A percentile compares a stretch with the other conserved stretches of the same genome.
phyloP scores from a whole-genome alignment of 1,140 invertebrate genomes.

The Andrena cerasifolii region DNA sequence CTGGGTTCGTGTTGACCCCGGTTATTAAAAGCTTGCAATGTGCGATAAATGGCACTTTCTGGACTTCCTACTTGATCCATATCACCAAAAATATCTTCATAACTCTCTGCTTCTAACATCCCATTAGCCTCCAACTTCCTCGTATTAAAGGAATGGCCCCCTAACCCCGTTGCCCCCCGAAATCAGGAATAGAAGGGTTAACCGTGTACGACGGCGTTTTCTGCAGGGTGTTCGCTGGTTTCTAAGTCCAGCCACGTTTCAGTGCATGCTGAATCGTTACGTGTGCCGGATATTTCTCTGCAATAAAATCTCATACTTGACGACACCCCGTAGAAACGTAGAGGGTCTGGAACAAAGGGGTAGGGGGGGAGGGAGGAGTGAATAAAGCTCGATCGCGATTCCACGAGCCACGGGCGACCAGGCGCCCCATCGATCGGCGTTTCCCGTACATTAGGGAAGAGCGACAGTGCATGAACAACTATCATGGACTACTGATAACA shows the following conservation, averaged over 20 bases:
- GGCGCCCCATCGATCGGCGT: slow-evolving; percentile 59
- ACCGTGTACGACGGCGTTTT: slow-evolving; percentile 11
- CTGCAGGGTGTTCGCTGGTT: slow-evolving; percentile 8
- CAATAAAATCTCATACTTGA: slow-evolving; percentile 57
- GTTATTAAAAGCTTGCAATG: too few relatives aligned
- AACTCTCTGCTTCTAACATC: too few relatives aligned
- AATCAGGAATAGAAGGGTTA: slow-evolving; percentile 19
- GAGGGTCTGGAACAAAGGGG: background rate
- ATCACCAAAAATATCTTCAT: too few relatives aligned
- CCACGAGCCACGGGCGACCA: slow-evolving; percentile 28
- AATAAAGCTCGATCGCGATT: slow-evolving; percentile 8
- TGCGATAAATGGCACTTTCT: too few relatives aligned
- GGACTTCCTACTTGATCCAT: too few relatives aligned
- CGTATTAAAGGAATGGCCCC: too few relatives aligned
- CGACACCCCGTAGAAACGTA: slow-evolving; percentile 43
- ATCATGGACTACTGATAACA: background rate
- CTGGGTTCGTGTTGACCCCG: too few relatives aligned
- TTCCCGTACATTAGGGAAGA: slow-evolving; percentile 58
- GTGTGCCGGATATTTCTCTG: slow-evolving; percentile 70
- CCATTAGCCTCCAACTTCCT: too few relatives aligned
- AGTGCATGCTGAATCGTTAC: slow-evolving; percentile 68
- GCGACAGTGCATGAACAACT: slow-evolving; percentile 2
- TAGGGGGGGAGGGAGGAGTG: background rate
- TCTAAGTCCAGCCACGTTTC: slow-evolving; percentile 42
- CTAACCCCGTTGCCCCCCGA: background rate